These are phyloP conservation scores for Notothenia rossii DNA, from an alignment of 2,113 vertebrate genomes.

Conservation along the genomic window DNA sequence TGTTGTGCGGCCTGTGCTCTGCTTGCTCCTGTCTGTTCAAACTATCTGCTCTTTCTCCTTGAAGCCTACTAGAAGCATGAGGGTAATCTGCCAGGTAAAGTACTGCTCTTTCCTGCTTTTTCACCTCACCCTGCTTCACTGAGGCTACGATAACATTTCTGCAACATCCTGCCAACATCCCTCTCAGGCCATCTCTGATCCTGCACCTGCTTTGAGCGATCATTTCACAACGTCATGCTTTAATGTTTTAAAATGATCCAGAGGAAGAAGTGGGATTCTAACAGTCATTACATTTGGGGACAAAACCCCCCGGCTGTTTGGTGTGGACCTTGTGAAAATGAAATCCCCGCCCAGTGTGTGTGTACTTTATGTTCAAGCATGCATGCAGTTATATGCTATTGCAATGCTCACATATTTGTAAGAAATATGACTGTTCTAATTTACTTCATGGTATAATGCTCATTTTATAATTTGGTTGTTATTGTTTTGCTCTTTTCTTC, in stretches of 20 bases:
- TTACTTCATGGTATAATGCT: constrained; percentile 30
- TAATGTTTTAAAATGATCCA: constrained; percentile 48
- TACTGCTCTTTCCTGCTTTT: constrained; percentile 88
- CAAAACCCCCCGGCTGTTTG: constrained; percentile 44
- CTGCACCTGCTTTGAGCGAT: constrained; percentile 48
- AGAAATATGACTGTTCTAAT: constrained; percentile 56
- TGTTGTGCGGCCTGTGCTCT: constrained; percentile 74
- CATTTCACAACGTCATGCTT: constrained; percentile 47
- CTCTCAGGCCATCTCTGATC: constrained; percentile 46
- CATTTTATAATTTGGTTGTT: constrained; percentile 19
- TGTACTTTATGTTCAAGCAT: constrained; percentile 54
- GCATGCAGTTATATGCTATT: constrained; percentile 56
- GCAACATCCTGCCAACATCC: constrained; percentile 73
- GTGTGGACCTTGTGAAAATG: constrained; percentile 79
- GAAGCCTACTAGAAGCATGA: constrained; percentile 99
- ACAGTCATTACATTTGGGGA: constrained; percentile 43
- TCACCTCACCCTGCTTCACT: constrained; percentile 78
- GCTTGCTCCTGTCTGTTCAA: constrained; percentile 91
- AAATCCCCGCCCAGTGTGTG: constrained; percentile 71
- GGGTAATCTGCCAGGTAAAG: constrained; percentile 99
- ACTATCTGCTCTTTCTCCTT: constrained; percentile 93
- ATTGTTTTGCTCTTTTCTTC: constrained; percentile 7
- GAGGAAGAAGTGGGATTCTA: constrained; percentile 26
- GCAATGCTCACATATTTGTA: constrained; percentile 63
- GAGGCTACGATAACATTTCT: constrained; percentile 77